Base-by-base conservation (phyloP, 2,797 vertebrate species). In the Neomorphus geoffroyi region DNA sequence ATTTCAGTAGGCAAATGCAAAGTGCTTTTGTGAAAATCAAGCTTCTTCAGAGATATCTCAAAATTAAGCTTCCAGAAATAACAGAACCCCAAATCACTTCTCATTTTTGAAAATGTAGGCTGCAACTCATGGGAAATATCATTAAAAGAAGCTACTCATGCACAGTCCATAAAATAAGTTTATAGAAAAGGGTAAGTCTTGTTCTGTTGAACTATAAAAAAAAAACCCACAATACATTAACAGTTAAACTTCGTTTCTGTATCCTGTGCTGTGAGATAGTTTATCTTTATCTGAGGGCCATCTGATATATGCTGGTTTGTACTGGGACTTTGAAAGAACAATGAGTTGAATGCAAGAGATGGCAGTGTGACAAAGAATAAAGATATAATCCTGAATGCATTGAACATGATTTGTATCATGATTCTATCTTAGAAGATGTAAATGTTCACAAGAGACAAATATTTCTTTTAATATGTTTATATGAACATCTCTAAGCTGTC, bases 401-500 rank as follows among this genome's bases (percentile, higher is more conserved):
- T 78, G 50, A 94, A 74, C 56, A 45, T 61, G 71, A 80, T 56
- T 90, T 75, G 82, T 60, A 58, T 18, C 11, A 69, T 33, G 57
- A 13, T 82, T 90, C 53, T 85, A 11, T 57, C 71, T 78, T 57
- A 69, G 35, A 80, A 92, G 45, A 91, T 66, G 16, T 46, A 90
- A 64, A 96, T 66, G 65, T 92, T 92, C 81, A 39, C 61, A 85
- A 88, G 37, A 57, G 41, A 92, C 90, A 94, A 94, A 85, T 90
- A 90, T 84, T 86, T 91, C 7, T 75, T 96, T 92, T 80, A 92
- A 88, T 82, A 57, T 84, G 81, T 91, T 74, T 82, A 33, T 73
- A 66, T 70, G 50, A 88, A 71, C 19, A 39, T 70, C 50, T 28
- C 13, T 45, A 78, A 93, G 48, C 18, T 86, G 37, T 65, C 67